Evolutionary conservation across 2,888 invertebrate genomes (phyloP).

Genomic region (Chymomyza procnemis): DNA sequence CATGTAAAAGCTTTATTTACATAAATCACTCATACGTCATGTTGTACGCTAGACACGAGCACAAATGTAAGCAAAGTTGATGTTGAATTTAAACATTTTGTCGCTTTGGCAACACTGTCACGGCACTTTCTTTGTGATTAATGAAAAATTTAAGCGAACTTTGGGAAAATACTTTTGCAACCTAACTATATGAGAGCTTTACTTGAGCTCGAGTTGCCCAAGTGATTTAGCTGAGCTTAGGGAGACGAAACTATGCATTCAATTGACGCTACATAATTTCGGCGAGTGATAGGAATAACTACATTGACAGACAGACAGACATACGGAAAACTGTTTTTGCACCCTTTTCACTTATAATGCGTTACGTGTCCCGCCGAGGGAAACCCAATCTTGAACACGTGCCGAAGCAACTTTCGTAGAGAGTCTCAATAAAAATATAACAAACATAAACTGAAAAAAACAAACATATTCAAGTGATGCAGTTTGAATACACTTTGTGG

Average conservation of each 20-base stretch:
- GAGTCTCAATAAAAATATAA: neutral
- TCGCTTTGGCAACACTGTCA: neutral
- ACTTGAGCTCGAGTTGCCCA: neutral
- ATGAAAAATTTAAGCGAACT: neutral
- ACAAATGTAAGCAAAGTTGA: neutral
- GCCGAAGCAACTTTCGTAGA: neutral
- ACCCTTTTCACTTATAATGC: neutral
- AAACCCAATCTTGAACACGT: neutral
- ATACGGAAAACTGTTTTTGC: neutral
- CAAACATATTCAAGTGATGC: neutral
- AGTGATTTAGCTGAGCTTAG: neutral
- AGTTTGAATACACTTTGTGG: neutral
- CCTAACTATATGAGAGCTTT: too few relatives aligned
- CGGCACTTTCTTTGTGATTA: neutral
- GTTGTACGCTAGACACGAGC: slow-evolving; percentile 26
- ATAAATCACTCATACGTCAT: slow-evolving; percentile 64
- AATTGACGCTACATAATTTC: neutral
- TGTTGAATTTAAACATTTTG: neutral
- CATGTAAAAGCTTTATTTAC: slow-evolving; percentile 55
- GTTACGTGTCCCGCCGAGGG: neutral
- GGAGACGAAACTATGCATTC: neutral
- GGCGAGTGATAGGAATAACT: neutral
- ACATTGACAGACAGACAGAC: neutral
- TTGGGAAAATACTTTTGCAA: too few relatives aligned
- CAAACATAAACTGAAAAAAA: neutral